Base-by-base conservation (phyloP, 2,888 invertebrate genomes). In the Chydorus sphaericus region DNA sequence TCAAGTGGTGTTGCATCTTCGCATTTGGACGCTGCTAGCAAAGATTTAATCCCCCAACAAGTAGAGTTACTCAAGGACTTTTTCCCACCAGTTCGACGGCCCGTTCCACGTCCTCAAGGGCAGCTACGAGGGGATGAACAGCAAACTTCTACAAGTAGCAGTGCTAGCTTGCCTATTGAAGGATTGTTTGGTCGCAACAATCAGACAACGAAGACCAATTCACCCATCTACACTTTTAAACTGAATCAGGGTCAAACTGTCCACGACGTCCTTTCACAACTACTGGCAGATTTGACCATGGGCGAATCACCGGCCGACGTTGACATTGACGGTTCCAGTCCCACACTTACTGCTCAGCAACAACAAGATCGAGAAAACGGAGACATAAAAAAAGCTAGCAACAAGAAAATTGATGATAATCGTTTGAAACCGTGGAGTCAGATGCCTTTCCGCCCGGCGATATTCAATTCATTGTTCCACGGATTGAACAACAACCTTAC, bases 171-270 rank as follows among this genome's bases (percentile, higher is more conserved):
- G 14, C 52, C 52, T n/a, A 52, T 52, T 26, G 52, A 52, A 11
- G 36, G 36, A 14, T 26, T 52, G 10, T 52, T 52, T 20, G 36
- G 20, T 16, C 30, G 31, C 7, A 59, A 58, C 49, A 61, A 54
- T 28, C n/a, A n/a, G n/a, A n/a, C n/a, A n/a, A n/a, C n/a, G n/a
- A n/a, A n/a, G n/a, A 57, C 60, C 30, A 63, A 66, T 51, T 65
- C 65, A 4, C 65, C 66, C 1, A 64, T 66, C 23, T 65, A 65
- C 59, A 65, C 65, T 44, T 66, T 66, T 49, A 61, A 64, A n/a
- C 53, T 66, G 33, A 61, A 62, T 48, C 63, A 65, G 51, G 66
- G 65, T 2, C 65, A 65, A 52, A 60, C 62, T 31, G 61, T 65
- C 18, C 65, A 66, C 52, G 66, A 65, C 18, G 59, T 65, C 16